Evolutionary conservation across 2,113 vertebrate genomes (phyloP), one percentile per base, ranked within the genome.

Genomic region (Mus musculus): DNA sequence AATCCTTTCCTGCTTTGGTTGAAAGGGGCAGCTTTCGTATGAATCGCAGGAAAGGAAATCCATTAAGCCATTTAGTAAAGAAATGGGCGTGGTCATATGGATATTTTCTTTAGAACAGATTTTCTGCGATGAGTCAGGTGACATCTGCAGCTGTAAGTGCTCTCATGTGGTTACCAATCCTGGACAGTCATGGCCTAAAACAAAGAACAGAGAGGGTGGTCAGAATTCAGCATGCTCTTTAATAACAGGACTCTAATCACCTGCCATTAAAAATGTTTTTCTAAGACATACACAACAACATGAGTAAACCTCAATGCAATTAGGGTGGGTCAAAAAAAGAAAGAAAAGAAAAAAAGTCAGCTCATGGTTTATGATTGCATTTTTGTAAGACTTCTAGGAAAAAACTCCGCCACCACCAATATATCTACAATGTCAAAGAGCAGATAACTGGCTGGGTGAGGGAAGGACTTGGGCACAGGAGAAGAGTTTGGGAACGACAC

Each of bases 21-120:
- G 92, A 94, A 52, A 93, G 96, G 75, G 94, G 97, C 59, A 88
- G 86, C 93, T 98, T 98, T 98, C 96, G 97, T 98, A 96, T 97
- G 91, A 94, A 86, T 94, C 61, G 96, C 52, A 94, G 54, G 46
- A 84, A 89, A 65, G 36, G 91, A 98, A 90, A 98, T 96, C 97
- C 98, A 98, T 98, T 94, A 97, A 97, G 95, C 95, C 96, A 98
- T 97, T 95, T 75, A 93, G 87, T 28, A 94, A 95, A 65, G 72
- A 98, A 93, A 92, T 91, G 75, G 67, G 78, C 33, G 67, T 88
- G 85, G 85, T 86, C 67, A 80, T 85, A 72, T 24, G 63, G 52
- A 36, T 71, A 54, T 89, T 95, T 94, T 75, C 88, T 95, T 92
- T 90, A 73, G 82, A 65, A 80, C 10, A 91, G 49, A 75, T 75